Base-by-base conservation (phyloP, 2,113 vertebrate species). In the Xiphophorus hellerii region DNA sequence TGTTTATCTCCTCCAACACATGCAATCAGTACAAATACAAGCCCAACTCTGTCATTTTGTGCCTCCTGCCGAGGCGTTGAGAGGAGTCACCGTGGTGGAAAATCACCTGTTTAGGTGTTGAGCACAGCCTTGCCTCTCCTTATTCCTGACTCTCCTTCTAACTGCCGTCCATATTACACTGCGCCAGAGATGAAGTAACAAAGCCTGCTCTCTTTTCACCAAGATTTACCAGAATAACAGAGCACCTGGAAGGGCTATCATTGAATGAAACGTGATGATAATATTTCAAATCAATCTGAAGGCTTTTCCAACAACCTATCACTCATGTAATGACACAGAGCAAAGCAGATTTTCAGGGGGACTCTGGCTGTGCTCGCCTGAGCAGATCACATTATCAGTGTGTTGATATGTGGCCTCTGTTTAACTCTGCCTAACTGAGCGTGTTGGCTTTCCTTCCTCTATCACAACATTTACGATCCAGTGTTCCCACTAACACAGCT, bases 91-190 rank as follows among this genome's bases (percentile, higher is more conserved):
- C 83, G 89, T 89, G 88, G 91, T 81, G 89, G 89, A 93, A 94
- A 94, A 95, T 94, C 92, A 93, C 93, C 91, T 93, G 93, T 93
- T 95, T 94, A 93, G 89, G 89, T 90, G 92, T 91, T 82, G 90
- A 93, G 90, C 90, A 86, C 88, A 86, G 85, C 84, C 87, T 82
- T 74, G 76, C 71, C 82, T 88, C 80, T 86, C 84, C 85, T 88
- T 73, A 81, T 82, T 86, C 79, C 82, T 74, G 76, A 33, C 84
- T 82, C 80, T 81, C 72, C 71, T 71, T 87, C 84, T 79, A 80
- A 84, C 84, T 75, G 84, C 86, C 84, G 76, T 90, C 84, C 88
- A 85, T 87, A 92, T 87, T 87, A 92, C 81, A 63, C 76, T 66
- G 67, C 68, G 73, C 68, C 78, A 73, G 66, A 84, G 76, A 85